phyloP scores from a whole-genome alignment of 2,797 vertebrate species.

The Urophycis tenuis region DNA sequence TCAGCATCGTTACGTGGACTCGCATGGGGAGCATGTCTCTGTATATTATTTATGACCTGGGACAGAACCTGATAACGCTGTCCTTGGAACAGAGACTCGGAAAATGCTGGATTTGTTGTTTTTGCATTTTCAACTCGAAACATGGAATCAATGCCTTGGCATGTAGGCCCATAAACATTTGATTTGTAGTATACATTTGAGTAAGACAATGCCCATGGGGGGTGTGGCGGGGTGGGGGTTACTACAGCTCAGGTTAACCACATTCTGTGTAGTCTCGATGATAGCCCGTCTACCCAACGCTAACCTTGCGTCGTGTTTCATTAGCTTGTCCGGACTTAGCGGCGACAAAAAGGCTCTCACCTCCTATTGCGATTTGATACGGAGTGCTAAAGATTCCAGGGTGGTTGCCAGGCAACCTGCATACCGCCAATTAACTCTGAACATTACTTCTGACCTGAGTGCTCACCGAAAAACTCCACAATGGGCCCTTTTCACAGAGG shows the following conservation, averaged over 20 bases:
- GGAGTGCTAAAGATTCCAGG: not conserved
- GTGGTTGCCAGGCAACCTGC: not conserved
- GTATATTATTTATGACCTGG: not conserved
- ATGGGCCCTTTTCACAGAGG: too few relatives aligned
- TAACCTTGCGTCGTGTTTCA: not conserved
- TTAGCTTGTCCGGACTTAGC: too few relatives aligned
- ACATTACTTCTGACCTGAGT: not conserved
- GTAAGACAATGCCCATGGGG: not conserved
- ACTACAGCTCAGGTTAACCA: not conserved
- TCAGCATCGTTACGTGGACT: not conserved
- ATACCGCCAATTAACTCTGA: not conserved
- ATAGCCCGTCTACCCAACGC: not conserved
- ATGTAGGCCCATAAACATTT: not conserved
- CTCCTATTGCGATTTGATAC: not conserved
- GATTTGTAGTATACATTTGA: not conserved
- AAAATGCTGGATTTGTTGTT: not conserved
- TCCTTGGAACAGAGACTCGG: not conserved
- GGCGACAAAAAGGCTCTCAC: not conserved
- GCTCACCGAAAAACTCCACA: not conserved
- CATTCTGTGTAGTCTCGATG: not conserved
- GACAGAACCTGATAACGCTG: not conserved
- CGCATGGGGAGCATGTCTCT: not conserved
- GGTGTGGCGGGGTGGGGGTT: too few relatives aligned
- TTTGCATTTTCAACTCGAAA: not conserved
- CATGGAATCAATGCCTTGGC: not conserved